Base-by-base conservation (phyloP, 2,888 invertebrate species). In the Sarcophaga caerulescens region DNA sequence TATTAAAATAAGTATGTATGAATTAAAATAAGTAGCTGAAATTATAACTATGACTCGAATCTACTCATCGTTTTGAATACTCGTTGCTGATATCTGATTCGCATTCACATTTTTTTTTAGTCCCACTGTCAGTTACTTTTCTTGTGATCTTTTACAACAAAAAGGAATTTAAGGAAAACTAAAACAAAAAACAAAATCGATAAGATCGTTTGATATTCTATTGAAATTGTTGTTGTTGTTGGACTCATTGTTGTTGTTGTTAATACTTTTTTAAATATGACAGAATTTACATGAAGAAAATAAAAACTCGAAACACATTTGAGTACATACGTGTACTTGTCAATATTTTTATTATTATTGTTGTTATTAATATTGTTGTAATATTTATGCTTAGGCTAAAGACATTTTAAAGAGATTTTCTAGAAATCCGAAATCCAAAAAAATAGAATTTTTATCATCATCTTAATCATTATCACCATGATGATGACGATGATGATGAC, bases 391-490 rank as follows among this genome's bases (percentile, higher is more conserved):
- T 12, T n/a, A 60, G 44, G 44, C 11, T 8, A 14, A 62, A 78
- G 47, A n/a, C 21, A 14, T 60, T 52, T 23, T 21, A 71, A 19
- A 76, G 76, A 59, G 63, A 35, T 73, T 59, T 35, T 25, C 35
- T 35, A 35, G 35, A 35, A 35, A 35, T 10, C 2, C 0, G 8
- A 10, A 35, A n/a, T n/a, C n/a, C n/a, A n/a, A 35, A 35, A 35
- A 21, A 78, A 74, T 65, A 57, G 25, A 69, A 73, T 78, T 85
- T 80, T 83, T 80, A 84, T 81, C 81, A 52, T 71, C 86, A 71
- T 81, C 75, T 81, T 81, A 70, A 84, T 84, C 84, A 78, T 81
- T 74, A 60, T 74, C 75, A 81, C 81, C 70, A 84, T 75, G 77
- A 86, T 70, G 81, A 81, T 81, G 11, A 81, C 75, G 11, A 47